Percentiles rank a stretch among this genome's conserved stretches.
Evolutionary conservation across 1,140 invertebrate genomes (phyloP).

Genomic region (Tetramorium parvispinum): DNA sequence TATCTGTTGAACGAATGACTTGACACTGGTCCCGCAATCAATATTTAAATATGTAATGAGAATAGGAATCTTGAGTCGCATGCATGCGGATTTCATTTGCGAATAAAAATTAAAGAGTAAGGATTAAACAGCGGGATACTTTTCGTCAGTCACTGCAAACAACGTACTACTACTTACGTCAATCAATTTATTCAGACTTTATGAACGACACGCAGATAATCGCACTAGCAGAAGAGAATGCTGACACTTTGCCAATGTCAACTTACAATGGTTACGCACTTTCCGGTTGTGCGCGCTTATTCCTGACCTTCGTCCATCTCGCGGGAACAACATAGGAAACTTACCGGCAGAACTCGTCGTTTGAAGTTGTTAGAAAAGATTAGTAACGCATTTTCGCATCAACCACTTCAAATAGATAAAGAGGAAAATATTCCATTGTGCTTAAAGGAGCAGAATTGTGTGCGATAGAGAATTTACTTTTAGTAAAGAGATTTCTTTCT

Average conservation of each 20-base stretch:
- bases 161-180: neutral
- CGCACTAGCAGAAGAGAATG: neutral
- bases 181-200: constrained; percentile 2
- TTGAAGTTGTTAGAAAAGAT: constrained; percentile 50
- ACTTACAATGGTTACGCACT: constrained; percentile 14
- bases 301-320: constrained; percentile 39
- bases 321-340: constrained; percentile 22
- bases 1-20: neutral
- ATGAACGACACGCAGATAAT: constrained; percentile 2
- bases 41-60: neutral
- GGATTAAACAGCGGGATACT: neutral
- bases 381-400: constrained; percentile 28
- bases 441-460: neutral
- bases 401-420: constrained; percentile 40
- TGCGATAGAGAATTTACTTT: neutral
- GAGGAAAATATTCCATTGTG: constrained; percentile 25
- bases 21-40: neutral
- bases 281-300: neutral
- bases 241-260: neutral
- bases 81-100: neutral
- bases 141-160: neutral
- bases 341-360: constrained; percentile 21
- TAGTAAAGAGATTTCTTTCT: neutral
- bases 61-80: neutral
- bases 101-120: neutral